Percentiles rank a stretch among this genome's conserved stretches.
phyloP scores from a whole-genome alignment of 2,797 vertebrate genomes.

The Anguilla obscura region DNA sequence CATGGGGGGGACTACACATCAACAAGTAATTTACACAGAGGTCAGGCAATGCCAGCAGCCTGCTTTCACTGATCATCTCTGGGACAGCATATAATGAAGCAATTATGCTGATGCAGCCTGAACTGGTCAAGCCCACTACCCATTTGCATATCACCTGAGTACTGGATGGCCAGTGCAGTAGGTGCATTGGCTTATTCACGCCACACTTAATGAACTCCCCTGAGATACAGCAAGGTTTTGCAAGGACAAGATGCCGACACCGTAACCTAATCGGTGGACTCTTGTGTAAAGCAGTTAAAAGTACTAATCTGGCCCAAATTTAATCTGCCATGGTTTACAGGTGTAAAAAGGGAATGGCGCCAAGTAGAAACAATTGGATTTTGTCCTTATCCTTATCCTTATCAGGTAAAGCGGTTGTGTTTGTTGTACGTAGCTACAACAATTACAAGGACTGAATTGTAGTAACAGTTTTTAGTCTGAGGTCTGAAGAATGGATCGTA shows the following conservation, averaged over 20 bases:
- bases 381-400: not conserved
- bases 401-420: not conserved
- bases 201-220: not conserved
- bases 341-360: not conserved
- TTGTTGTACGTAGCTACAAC: not conserved
- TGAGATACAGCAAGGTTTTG: slow-evolving; percentile 1
- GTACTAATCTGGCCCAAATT: not conserved
- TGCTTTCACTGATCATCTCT: slow-evolving; percentile 14
- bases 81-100: slow-evolving; percentile 13
- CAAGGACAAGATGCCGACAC: slow-evolving; percentile 6
- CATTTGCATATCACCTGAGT: slow-evolving; percentile 20
- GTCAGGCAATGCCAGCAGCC: not conserved
- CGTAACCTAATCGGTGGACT: not conserved
- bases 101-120: slow-evolving; percentile 1
- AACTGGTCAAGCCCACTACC: slow-evolving; percentile 3
- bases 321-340: not conserved
- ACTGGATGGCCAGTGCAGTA: not conserved
- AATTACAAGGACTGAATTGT: not conserved
- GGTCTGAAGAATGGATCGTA: not conserved
- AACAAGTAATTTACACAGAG: slow-evolving; percentile 25
- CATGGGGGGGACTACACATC: not conserved
- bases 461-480: not conserved
- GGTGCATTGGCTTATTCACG: slow-evolving; percentile 15
- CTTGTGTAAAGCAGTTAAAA: slow-evolving; percentile 6
- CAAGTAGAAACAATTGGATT: not conserved